Base-by-base conservation (phyloP, 2,113 vertebrate species). In the Romanogobio albipinnatus region DNA sequence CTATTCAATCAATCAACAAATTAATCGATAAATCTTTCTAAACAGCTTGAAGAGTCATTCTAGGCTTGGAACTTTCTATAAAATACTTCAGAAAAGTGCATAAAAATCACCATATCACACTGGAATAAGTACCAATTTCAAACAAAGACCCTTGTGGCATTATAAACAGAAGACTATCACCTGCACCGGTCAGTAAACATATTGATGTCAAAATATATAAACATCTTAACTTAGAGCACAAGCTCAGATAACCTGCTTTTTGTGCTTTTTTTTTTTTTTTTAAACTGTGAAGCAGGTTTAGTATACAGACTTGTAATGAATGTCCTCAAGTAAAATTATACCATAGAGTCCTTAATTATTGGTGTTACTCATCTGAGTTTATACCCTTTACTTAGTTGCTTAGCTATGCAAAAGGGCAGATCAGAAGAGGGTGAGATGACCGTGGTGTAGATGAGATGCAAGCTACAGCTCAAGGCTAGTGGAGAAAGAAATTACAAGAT, bases 371-470 rank as follows among this genome's bases (percentile, higher is more conserved):
- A 76, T 33, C 17, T 15, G 47, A 53, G 24, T 76, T 76, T 29
- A 76, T 51, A 76, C 45, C 24, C 74, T 76, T 76, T 53, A 76
- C n/a, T 76, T 76, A 76, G 74, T 33, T 11, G 7, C 15, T 53
- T 26, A 33, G 74, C 45, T 76, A 76, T 76, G 47, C 14, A 49
- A 19, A 33, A 76, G 47, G 47, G 49, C 26, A 49, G 49, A 49
- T 45, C 6, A 61, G 22, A 45, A 59, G 76, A 78, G 59, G 77
- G 22, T 80, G 29, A 64, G 77, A 64, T 80, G 77, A 80, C 77
- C 77, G 29, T 15, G 26, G 7, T 61, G 58, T 61, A 79, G 56
- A 49, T 76, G 45, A 26, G 22, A 22, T 49, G 64, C 59, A 64
- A 47, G 14, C n/a, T 9, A 14, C 4, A 80, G 43, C 36, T 80